Conservation (phyloP, 1,140 invertebrate species). For the Ylistrum balloti region DNA sequence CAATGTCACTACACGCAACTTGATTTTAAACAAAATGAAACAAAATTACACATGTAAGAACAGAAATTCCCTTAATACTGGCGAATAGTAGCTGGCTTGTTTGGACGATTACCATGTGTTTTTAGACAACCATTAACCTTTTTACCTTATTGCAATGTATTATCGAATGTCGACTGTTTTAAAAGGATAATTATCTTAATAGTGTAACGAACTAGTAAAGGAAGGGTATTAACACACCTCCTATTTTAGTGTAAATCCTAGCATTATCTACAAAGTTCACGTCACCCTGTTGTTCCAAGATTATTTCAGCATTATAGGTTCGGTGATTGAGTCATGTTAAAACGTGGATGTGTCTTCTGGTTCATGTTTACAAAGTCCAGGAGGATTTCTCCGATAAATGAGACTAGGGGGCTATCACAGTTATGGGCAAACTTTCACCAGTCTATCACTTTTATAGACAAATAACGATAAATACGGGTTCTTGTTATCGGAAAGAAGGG, state of each 20-base stretch:
- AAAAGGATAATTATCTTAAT: not conserved
- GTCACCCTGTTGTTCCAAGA: not conserved
- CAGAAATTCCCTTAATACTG: no score
- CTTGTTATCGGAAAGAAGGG: not conserved
- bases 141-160: not conserved
- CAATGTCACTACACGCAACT: no score
- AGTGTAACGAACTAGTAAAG: not conserved
- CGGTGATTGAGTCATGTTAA: not conserved
- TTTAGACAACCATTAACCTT: not conserved
- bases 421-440: slow-evolving; percentile 34
- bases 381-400: not conserved
- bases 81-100: no score
- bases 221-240: not conserved
- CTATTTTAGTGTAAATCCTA: not conserved
- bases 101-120: not conserved
- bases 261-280: not conserved
- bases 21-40: not conserved
- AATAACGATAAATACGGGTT: not conserved
- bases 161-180: slow-evolving; percentile 8
- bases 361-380: not conserved
- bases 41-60: not conserved
- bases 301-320: not conserved
- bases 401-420: not conserved
- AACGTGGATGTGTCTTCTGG: not conserved
- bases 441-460: slow-evolving; percentile 24